Conservation (phyloP, 2,797 vertebrate genomes). For the Graptemys geographica region DNA sequence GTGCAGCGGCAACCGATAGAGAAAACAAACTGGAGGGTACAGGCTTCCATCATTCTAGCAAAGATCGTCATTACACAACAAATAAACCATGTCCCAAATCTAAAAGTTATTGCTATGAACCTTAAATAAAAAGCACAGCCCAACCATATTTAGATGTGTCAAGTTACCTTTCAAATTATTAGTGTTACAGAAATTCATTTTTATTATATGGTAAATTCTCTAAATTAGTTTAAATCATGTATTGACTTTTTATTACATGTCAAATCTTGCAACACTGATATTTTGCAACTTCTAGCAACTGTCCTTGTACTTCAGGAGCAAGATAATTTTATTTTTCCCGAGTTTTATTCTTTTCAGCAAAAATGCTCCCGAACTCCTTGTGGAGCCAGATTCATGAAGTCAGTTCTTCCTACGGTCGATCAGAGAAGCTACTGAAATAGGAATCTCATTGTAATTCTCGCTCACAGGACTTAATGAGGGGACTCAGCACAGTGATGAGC, state of each 20-base stretch:
- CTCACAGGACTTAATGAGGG: background rate
- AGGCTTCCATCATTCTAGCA: background rate
- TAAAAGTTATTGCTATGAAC: background rate
- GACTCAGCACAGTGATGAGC: background rate
- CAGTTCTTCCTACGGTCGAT: background rate
- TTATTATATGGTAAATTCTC: background rate
- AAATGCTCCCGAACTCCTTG: rapidly evolving
- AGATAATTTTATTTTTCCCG: background rate
- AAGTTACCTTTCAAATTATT: background rate
- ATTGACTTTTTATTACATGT: background rate
- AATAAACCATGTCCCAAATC: background rate
- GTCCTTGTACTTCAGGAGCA: background rate
- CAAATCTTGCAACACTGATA: background rate
- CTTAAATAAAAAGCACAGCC: background rate
- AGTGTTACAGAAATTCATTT: background rate
- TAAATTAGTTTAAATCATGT: background rate
- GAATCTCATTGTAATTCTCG: background rate
- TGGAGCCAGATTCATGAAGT: background rate
- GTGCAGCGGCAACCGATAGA: background rate
- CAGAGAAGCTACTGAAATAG: background rate
- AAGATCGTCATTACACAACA: background rate
- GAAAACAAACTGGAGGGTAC: rapidly evolving
- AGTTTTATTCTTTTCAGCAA: background rate
- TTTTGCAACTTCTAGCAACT: background rate
- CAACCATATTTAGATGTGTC: background rate